Evolutionary conservation across 2,113 vertebrate genomes (phyloP), one percentile per base, ranked within the genome.

Genomic region (Corythornis cristatus): DNA sequence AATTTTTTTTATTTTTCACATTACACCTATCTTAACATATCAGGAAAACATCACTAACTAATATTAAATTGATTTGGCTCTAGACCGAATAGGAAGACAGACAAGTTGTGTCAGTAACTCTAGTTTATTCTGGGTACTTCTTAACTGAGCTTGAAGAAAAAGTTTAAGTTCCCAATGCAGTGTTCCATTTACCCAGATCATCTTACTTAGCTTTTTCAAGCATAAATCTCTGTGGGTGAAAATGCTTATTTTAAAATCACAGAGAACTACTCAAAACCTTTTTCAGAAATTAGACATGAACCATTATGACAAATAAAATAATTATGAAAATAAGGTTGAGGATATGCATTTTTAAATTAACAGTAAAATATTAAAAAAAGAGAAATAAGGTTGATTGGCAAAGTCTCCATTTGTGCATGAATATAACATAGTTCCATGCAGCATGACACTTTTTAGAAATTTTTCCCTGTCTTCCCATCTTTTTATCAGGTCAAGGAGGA

Each of bases 221-320:
- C 90, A 86, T 89, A 94, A 95, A 89, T 58, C 88, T 89, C 94
- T 76, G 14, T 82, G 82, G 42, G 62, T 85, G 4, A 84, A 95
- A 95, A 92, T 89, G 13, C 62, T 76, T 93, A 70, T 93, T 95
- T 95, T 93, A 95, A 95, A 87, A 80, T 91, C 84, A 87, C 33
- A 82, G 71, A 82, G 77, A 82, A 82, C 42, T 76, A 85, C 66
- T 76, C 50, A 79, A 91, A 91, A 70, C n/a, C 87, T 83, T 87
- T 87, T 93, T 82, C 85, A 37, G 72, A 95, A 92, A 89, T 70
- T 73, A 91, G 50, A 66, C 33, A 70, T 65, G 71, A 93, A 61
- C 58, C 74, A 50, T 76, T 79, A 79, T 62, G 74, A 79, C 18
- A 89, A 91, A 92, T 74, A 93, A 93, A 92, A 93, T 87, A 0